Evolutionary conservation across 2,888 invertebrate genomes (phyloP).

Genomic region (Spilosoma lubricipeda): DNA sequence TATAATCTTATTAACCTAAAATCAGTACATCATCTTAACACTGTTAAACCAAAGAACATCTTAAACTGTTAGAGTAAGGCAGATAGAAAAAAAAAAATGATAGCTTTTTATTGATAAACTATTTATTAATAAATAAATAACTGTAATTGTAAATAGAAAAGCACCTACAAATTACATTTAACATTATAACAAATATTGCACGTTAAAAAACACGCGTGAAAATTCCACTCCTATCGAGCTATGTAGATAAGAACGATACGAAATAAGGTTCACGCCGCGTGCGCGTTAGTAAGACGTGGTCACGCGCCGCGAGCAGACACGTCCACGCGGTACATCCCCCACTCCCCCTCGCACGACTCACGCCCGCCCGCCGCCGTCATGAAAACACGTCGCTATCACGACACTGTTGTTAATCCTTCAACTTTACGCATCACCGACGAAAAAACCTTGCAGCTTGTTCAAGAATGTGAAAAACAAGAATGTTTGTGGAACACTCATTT

Average conservation of each 20-base stretch:
- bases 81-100: too few relatives aligned
- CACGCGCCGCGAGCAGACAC: conserved; percentile 51
- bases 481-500: conserved; percentile 64
- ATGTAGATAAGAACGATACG: neutral
- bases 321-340: conserved; percentile 20
- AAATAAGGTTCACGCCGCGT: conserved; percentile 8
- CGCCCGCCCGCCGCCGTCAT: conserved; percentile 28
- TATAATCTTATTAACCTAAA: too few relatives aligned
- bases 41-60: too few relatives aligned
- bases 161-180: neutral
- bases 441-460: conserved; percentile 60
- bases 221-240: neutral
- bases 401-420: conserved; percentile 1
- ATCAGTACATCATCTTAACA: too few relatives aligned
- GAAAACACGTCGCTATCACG: conserved; percentile 10
- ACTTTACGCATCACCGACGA: conserved; percentile 57
- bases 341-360: conserved; percentile 11
- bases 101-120: too few relatives aligned
- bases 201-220: neutral
- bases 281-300: conserved; percentile 55
- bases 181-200: neutral
- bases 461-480: conserved; percentile 59
- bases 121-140: too few relatives aligned
- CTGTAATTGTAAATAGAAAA: too few relatives aligned
- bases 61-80: too few relatives aligned